Percentiles rank a stretch among this genome's conserved stretches.
These are phyloP conservation scores for Cerceris rybyensis DNA, from an alignment of 2,888 invertebrate genomes.

Conservation along the genomic window DNA sequence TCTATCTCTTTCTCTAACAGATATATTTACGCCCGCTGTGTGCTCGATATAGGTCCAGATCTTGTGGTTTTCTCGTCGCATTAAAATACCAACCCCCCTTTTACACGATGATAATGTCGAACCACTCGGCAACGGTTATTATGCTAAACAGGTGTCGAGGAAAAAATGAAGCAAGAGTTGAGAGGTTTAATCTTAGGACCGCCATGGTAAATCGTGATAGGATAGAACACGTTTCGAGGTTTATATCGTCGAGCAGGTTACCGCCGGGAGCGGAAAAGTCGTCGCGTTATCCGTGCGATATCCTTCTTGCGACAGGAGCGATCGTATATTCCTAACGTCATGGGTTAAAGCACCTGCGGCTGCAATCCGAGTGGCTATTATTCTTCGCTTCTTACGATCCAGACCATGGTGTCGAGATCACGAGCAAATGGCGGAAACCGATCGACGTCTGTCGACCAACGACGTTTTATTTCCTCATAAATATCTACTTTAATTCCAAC, in stretches of 20 bases:
- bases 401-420: constrained; percentile 26
- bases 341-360: constrained; percentile 44
- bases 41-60: neutral
- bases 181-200: constrained; percentile 28
- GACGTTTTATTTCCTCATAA: constrained; percentile 36
- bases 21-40: too few relatives aligned
- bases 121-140: constrained; percentile 22
- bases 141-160: constrained; percentile 45
- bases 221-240: neutral
- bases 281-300: constrained; percentile 13
- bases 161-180: constrained; percentile 23
- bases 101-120: constrained; percentile 32
- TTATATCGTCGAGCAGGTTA: neutral
- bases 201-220: constrained; percentile 8
- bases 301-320: neutral
- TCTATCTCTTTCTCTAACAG: too few relatives aligned
- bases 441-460: constrained; percentile 19
- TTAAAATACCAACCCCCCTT: constrained; percentile 37
- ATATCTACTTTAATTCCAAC: constrained; percentile 34
- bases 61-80: constrained; percentile 23
- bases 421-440: constrained; percentile 32
- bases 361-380: constrained; percentile 13
- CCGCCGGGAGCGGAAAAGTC: constrained; percentile 24
- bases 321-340: constrained; percentile 21
- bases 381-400: constrained; percentile 32